Evolutionary conservation across 1,140 invertebrate genomes (phyloP), one percentile per base, ranked within the genome.

Genomic region (Drosophila lowei): DNA sequence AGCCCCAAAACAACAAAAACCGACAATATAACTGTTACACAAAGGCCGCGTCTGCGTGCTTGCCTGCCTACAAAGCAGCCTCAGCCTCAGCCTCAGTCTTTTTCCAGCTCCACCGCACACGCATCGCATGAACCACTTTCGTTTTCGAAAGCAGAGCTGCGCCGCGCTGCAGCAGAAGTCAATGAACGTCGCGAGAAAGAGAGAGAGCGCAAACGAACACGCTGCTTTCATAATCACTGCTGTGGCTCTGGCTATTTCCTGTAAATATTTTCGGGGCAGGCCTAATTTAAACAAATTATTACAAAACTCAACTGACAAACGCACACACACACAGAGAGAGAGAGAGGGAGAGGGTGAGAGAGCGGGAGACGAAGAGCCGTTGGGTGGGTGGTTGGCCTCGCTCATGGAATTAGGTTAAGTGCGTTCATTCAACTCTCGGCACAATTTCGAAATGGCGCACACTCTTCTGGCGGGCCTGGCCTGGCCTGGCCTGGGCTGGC

Each of bases 361-460:
- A 52, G 15, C 0, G 23, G 8, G 49, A 38, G 23, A 0, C 23
- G 5, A 25, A 25, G 44, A 47, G 50, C 41, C 15, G 34, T 3
- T 38, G 34, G 34, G 4, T 38, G 34, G 34, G 3, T 38, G 49
- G 30, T 44, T 81, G 63, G 67, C 66, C 60, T 60, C 47, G 60
- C 52, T 74, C 72, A 79, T 73, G 71, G 72, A 90, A 81, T 90
- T 89, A 30, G 89, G 89, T 90, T 90, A 90, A 90, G 89, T 90
- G 81, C 89, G 89, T 90, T 90, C 89, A 71, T 90, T 90, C 85
- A 90, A 90, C 89, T 90, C 73, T 84, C 88, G 80, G 71, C 89
- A 90, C 79, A 83, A 90, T 90, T 90, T 90, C 80, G 76, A 79
- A 89, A 89, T 79, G 75, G 83, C 78, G 83, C 83, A 79, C 66